Conservation (phyloP, 2,113 vertebrate species). For the Psophia crepitans region DNA sequence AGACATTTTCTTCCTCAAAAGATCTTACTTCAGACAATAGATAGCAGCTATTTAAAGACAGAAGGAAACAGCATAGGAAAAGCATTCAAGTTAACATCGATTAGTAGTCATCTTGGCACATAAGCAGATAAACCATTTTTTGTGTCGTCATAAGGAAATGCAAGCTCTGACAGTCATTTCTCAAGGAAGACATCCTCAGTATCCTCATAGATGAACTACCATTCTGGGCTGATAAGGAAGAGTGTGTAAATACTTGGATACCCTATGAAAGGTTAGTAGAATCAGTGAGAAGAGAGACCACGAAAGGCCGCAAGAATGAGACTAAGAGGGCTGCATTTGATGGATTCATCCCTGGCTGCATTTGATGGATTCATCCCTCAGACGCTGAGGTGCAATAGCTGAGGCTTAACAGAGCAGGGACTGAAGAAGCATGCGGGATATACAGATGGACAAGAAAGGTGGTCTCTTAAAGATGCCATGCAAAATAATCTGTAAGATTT, state of each 20-base stretch:
- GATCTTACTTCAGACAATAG: not conserved
- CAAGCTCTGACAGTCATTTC: not conserved
- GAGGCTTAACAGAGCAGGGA: not conserved
- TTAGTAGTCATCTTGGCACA: not conserved
- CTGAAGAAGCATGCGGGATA: not conserved
- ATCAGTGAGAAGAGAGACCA: not conserved
- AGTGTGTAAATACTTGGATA: not conserved
- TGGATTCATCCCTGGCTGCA: not conserved
- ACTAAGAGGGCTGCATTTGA: not conserved
- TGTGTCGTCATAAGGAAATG: not conserved
- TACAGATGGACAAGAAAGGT: not conserved
- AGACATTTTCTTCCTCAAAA: not conserved
- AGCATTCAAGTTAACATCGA: not conserved
- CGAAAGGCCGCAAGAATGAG: not conserved
- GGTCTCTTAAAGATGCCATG: not conserved
- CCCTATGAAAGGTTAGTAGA: not conserved
- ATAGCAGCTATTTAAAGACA: not conserved
- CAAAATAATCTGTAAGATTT: not conserved
- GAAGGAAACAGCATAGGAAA: not conserved
- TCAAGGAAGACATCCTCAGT: not conserved
- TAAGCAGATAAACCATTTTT: not conserved
- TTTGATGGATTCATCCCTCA: not conserved
- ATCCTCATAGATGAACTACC: not conserved
- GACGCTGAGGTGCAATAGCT: not conserved
- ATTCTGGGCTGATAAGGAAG: not conserved